Evolutionary conservation across 2,113 vertebrate genomes (phyloP), one percentile per base, ranked within the genome.

Genomic region (Brachypodius melanocephalos): DNA sequence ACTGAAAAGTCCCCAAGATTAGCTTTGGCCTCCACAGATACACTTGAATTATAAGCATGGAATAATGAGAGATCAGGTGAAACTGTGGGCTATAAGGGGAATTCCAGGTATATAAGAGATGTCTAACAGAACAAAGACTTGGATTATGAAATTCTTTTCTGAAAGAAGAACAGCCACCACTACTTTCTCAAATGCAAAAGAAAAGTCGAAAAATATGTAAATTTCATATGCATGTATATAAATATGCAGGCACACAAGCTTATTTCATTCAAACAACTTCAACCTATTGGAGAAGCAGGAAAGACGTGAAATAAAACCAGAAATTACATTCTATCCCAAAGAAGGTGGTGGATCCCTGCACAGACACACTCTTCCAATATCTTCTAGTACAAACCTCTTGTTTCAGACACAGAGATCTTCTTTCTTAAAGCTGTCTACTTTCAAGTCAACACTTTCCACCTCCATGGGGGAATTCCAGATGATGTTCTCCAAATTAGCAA

Each of bases 161-260:
- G 21, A 57, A 85, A 78, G 19, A 93, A 57, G 19, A 93, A 57
- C 4, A 71, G 17, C 2, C 21, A 82, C 12, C 20, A 57, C 11
- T 65, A 29, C 11, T 69, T 76, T 15, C 43, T 6, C 19, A 72
- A 59, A 62, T 36, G 45, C 4, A 28, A 59, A 93, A 34, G 12
- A 26, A 21, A 61, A 77, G 10, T 49, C 67, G 10, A 62, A 93
- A 85, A 81, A 34, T 2, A 25, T 7, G 6, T 25, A 28, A 29
- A n/a, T 12, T 67, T 48, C 0, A 1, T 42, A 19, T 0, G 1
- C 14, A 4, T 14, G 9, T 12, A 59, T 14, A 19, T 15, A 74
- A 54, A 52, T 6, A n/a, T 25, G 20, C 12, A 65, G 3, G 14
- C 10, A 45, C 55, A 81, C 9, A 61, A 40, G 5, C 8, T 69